Base-by-base conservation (phyloP, 1,140 invertebrate species). In the Phymastichus coffea region DNA sequence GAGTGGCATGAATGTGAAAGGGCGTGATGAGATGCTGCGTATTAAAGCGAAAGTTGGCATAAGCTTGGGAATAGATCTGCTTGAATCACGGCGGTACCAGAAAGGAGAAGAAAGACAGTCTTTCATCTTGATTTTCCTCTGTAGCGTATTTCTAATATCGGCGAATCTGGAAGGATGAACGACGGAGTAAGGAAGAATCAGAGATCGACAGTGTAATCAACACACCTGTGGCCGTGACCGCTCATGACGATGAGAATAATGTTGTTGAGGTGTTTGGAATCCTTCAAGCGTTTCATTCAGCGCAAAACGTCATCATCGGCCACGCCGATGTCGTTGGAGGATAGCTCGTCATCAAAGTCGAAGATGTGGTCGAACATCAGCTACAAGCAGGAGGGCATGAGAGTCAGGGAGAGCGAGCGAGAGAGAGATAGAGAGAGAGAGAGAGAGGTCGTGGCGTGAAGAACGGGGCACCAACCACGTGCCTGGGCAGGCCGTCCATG, bases 61-160 rank as follows among this genome's bases (percentile, higher is more conserved):
- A n/a, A n/a, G 84, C 82, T 33, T 79, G 66, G 0, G 87, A 85
- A 68, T 88, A 81, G 12, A 76, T 65, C 56, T 80, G 80, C 46
- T 82, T 82, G 62, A 94, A 86, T 70, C 82, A 84, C 7, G 83
- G 77, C 0, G 93, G 93, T 66, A 95, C 84, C 0, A 84, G 78
- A 52, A 95, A 86, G 0, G 88, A 87, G 73, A 96, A 92, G 63
- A n/a, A n/a, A n/a, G n/a, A n/a, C n/a, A n/a, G n/a, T n/a, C n/a
- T n/a, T n/a, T n/a, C n/a, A n/a, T n/a, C 72, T 97, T 94, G 61
- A 92, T 84, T 77, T 94, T 94, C 1, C 92, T 93, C 75, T 95
- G 92, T 9, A 93, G 79, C 0, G 92, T 94, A 64, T 91, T 86
- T 1, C 94, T 84, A 8, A 95, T 87, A 46, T 87, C 82, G 1